A percentile compares a stretch with the other conserved stretches of the same genome.
Conservation (phyloP, 2,888 invertebrate genomes). For the Andrena bucephala region DNA sequence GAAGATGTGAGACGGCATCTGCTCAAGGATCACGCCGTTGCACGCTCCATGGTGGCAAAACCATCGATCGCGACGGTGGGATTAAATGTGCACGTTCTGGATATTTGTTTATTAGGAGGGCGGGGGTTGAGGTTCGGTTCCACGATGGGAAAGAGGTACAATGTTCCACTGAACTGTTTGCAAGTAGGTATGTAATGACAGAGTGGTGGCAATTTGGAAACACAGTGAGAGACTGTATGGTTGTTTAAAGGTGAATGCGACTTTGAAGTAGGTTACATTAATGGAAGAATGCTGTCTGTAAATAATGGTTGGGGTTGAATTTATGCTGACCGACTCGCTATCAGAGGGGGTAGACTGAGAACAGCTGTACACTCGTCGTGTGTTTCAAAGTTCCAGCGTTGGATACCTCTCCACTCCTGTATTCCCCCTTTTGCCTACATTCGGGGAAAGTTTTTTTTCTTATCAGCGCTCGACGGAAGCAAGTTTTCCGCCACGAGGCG, state of each 20-base stretch:
- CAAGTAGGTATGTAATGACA: too few relatives aligned
- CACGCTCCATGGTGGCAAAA: not conserved
- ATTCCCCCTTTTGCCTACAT: constrained; percentile 46
- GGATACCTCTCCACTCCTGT: constrained; percentile 62
- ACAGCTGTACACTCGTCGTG: constrained; percentile 67
- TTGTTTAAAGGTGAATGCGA: not conserved
- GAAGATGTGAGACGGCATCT: not conserved
- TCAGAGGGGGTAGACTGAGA: constrained; percentile 30
- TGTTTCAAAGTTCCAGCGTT: constrained; percentile 62
- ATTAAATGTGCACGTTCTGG: too few relatives aligned
- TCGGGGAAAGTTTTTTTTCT: constrained; percentile 59
- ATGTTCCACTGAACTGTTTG: too few relatives aligned
- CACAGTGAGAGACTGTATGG: too few relatives aligned
- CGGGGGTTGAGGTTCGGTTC: too few relatives aligned
- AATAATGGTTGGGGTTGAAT: not conserved
- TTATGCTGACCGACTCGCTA: not conserved
- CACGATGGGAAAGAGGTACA: too few relatives aligned
- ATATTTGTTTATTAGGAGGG: too few relatives aligned
- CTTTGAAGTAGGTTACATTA: not conserved
- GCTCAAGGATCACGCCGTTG: not conserved
- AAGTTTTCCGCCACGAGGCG: constrained; percentile 67
- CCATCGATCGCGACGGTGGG: not conserved
- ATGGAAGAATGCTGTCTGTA: not conserved
- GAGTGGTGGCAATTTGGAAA: too few relatives aligned
- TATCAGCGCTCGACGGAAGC: constrained; percentile 64